Conservation (phyloP, 2,113 vertebrate species). For the Hiodon tergisus region DNA sequence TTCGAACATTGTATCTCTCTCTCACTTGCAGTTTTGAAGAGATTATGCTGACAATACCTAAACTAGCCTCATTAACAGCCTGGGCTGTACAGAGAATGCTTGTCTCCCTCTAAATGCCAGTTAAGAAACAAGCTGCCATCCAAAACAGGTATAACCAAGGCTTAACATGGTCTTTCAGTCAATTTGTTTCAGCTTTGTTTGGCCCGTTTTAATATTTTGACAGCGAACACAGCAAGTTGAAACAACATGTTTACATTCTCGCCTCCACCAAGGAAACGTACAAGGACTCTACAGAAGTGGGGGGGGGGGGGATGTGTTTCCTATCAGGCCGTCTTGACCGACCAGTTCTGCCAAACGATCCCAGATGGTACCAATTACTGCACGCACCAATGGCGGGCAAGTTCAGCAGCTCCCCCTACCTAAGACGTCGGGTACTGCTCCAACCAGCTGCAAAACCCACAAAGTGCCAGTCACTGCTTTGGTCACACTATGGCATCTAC, state of each 20-base stretch:
- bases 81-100: no score
- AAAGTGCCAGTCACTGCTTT: no score
- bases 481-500: no score
- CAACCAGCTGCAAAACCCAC: not conserved
- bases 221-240: constrained; percentile 39
- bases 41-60: no score
- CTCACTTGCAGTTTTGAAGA: no score
- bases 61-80: no score
- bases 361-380: constrained; percentile 16
- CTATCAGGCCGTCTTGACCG: constrained; percentile 38
- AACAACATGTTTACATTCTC: constrained; percentile 43
- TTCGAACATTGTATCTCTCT: no score
- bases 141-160: not conserved
- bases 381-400: constrained; percentile 19
- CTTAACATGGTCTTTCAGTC: not conserved
- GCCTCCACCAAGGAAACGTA: constrained; percentile 38
- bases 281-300: constrained; percentile 33
- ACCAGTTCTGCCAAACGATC: constrained; percentile 30
- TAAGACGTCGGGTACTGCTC: constrained; percentile 5
- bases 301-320: constrained; percentile 40
- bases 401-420: constrained; percentile 33
- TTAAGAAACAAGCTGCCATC: no score
- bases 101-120: no score
- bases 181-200: constrained; percentile 30
- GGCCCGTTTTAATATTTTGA: constrained; percentile 42